These are phyloP conservation scores for Helicoverpa armigera DNA, from an alignment of 1,140 invertebrate genomes.

Conservation along the genomic window DNA sequence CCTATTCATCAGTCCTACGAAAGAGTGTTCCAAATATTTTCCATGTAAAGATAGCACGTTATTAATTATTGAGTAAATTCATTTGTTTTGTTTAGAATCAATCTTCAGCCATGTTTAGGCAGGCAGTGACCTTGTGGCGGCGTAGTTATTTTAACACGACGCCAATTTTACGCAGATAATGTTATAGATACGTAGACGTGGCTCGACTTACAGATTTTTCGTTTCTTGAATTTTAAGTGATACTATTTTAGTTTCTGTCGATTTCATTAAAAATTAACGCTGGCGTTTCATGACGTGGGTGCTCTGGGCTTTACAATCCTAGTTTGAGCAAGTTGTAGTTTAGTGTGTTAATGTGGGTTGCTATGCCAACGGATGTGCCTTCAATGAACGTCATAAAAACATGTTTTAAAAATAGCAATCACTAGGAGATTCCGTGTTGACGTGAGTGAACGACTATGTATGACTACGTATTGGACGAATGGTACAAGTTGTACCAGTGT, in stretches of 20 bases:
- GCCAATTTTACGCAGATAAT: conserved; percentile 17
- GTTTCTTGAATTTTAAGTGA: conserved; percentile 4
- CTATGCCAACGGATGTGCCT: not conserved
- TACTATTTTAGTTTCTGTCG: not conserved
- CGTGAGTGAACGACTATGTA: not conserved
- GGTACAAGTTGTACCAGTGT: not conserved
- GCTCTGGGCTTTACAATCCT: not conserved
- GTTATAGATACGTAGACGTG: not conserved
- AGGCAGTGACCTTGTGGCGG: conserved; percentile 47
- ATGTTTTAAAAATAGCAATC: not conserved
- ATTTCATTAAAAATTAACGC: not conserved
- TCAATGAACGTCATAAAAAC: conserved; percentile 1
- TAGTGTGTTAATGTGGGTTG: not conserved
- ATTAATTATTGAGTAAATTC: conserved; percentile 11
- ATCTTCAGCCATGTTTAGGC: not conserved
- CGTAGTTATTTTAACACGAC: conserved; percentile 48
- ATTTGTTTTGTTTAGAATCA: conserved; percentile 28
- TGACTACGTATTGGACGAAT: not conserved
- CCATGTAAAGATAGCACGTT: not conserved
- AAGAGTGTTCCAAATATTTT: not conserved
- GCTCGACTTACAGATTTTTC: conserved; percentile 4
- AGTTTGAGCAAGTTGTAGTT: not conserved
- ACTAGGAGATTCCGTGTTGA: not conserved
- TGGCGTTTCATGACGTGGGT: not conserved
- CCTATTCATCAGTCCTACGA: not conserved